These are phyloP conservation scores for Dicyrtomina minuta DNA, from an alignment of 2,888 invertebrate genomes.

Conservation along the genomic window DNA sequence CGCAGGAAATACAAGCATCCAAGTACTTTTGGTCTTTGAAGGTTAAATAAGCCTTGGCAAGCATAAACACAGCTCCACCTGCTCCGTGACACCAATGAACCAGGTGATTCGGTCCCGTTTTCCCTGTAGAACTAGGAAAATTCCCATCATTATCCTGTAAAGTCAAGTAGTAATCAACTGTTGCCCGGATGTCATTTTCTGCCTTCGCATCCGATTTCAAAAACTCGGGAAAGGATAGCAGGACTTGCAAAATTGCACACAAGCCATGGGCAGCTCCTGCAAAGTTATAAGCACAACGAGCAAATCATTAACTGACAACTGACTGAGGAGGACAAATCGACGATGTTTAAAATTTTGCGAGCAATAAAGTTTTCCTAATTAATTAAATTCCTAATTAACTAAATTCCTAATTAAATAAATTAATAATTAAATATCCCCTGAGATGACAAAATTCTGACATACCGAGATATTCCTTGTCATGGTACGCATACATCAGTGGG, in stretches of 20 bases:
- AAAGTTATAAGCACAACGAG: slow-evolving; percentile 52
- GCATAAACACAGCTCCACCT: slow-evolving; percentile 66
- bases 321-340: no score
- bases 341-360: no score
- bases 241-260: slow-evolving; percentile 66
- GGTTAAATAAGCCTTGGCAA: slow-evolving; percentile 75
- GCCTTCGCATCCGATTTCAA: slow-evolving; percentile 61
- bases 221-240: slow-evolving; percentile 65
- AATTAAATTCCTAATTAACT: no score
- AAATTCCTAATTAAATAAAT: no score
- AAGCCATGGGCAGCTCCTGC: slow-evolving; percentile 65
- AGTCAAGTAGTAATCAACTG: slow-evolving; percentile 68
- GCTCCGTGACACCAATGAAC: slow-evolving; percentile 66
- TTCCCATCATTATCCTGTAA: slow-evolving; percentile 73
- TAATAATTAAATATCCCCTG: no score
- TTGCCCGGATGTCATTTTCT: slow-evolving; percentile 64
- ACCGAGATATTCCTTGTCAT: slow-evolving; percentile 71
- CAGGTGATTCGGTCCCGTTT: slow-evolving; percentile 61
- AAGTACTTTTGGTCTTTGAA: slow-evolving; percentile 75
- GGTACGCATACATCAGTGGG: slow-evolving; percentile 78
- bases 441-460: no score
- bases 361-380: no score
- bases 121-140: slow-evolving; percentile 74
- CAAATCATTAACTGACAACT: slow-evolving; percentile 3
- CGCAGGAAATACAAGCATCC: slow-evolving; percentile 67